These are phyloP conservation scores for Pachydiplax longipennis DNA, from an alignment of 2,888 invertebrate species.

Conservation along the genomic window DNA sequence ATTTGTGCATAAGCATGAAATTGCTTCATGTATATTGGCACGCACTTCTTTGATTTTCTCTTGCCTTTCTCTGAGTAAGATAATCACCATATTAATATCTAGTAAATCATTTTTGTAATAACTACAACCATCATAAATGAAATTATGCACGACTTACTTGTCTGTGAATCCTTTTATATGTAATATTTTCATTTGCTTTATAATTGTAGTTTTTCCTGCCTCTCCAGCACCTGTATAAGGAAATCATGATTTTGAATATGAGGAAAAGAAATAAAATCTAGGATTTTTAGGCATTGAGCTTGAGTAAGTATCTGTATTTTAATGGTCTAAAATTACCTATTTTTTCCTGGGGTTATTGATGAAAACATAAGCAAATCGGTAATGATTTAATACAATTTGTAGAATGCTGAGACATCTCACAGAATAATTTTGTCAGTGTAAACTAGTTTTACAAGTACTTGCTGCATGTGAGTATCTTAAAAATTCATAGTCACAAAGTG, in stretches of 20 bases:
- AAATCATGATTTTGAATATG: not conserved
- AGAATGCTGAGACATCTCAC: too few species aligned
- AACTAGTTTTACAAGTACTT: too few species aligned
- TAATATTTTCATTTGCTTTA: slow-evolving; percentile 87
- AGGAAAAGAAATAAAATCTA: not conserved
- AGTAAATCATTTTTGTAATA: not conserved
- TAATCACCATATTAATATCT: not conserved
- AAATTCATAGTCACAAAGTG: too few species aligned
- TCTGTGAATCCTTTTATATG: slow-evolving; percentile 80
- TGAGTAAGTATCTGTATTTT: too few species aligned
- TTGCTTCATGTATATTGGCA: slow-evolving; percentile 36
- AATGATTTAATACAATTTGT: too few species aligned
- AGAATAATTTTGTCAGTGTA: too few species aligned
- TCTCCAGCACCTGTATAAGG: slow-evolving; percentile 71
- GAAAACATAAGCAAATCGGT: too few species aligned
- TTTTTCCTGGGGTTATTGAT: too few species aligned
- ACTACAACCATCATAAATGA: not conserved
- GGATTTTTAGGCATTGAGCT: not conserved
- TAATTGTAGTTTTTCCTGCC: slow-evolving; percentile 84
- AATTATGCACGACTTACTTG: slow-evolving; percentile 65
- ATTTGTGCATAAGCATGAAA: slow-evolving; percentile 17
- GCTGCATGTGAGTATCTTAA: too few species aligned
- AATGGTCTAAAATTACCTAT: too few species aligned
- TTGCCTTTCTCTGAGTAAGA: slow-evolving; percentile 5
- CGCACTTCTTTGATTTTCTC: slow-evolving; percentile 20